Conservation (phyloP, 2,888 invertebrate genomes). For the Apamea crenata region DNA sequence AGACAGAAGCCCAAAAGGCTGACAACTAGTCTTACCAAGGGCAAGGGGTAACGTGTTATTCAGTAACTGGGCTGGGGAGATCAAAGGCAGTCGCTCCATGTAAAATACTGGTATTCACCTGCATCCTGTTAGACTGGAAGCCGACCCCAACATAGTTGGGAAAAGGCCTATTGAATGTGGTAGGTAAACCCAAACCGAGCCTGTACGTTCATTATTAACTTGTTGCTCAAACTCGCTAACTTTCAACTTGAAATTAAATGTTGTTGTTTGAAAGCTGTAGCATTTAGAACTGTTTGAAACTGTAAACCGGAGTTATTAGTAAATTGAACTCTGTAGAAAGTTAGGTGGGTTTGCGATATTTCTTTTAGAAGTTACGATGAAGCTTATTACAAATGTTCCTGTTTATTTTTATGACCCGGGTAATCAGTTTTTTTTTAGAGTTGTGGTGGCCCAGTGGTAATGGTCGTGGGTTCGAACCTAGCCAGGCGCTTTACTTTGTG, state of each 20-base stretch:
- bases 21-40: too few relatives aligned
- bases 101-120: background rate
- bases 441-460: background rate
- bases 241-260: constrained; percentile 47
- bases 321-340: constrained; percentile 46
- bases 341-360: constrained; percentile 8
- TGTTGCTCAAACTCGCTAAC: constrained; percentile 37
- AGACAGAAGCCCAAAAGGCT: too few relatives aligned
- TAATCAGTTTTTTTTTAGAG: background rate
- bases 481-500: background rate
- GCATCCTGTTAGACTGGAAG: background rate
- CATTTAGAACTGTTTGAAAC: constrained; percentile 36
- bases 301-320: constrained; percentile 34
- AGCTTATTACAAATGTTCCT: background rate
- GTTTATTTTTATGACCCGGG: background rate
- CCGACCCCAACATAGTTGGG: background rate
- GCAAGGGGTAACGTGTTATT: too few relatives aligned
- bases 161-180: background rate
- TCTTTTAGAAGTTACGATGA: background rate
- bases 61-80: background rate
- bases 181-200: constrained; percentile 8
- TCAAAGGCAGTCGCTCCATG: background rate
- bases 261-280: constrained; percentile 53
- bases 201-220: constrained; percentile 13
- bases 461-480: background rate